Conservation (phyloP, 2,797 vertebrate species). For the Mormyrops boulengeri region DNA sequence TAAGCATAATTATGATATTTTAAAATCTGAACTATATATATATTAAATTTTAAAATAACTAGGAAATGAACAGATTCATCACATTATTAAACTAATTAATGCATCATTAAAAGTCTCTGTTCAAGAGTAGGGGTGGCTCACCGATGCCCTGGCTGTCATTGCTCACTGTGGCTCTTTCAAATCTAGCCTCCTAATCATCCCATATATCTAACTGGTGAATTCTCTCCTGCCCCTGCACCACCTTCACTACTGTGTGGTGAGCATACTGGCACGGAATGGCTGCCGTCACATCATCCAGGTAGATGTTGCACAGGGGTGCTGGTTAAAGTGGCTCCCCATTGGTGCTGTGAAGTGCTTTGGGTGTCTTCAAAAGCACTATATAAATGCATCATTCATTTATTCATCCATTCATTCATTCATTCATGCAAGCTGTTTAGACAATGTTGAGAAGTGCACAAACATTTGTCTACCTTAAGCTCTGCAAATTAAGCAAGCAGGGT, state of each 20-base stretch:
- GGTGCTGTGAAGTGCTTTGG: not conserved
- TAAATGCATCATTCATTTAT: not conserved
- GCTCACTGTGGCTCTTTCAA: not conserved
- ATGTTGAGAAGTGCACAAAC: not conserved
- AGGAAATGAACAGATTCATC: not conserved
- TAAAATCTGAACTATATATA: not conserved
- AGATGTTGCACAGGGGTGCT: not conserved
- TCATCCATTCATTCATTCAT: not conserved
- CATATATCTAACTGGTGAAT: not conserved
- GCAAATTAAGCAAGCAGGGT: not conserved
- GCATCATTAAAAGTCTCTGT: not conserved
- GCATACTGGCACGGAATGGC: not conserved
- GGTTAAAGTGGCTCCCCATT: not conserved
- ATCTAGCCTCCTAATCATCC: not conserved
- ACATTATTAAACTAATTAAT: not conserved
- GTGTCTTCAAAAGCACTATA: not conserved
- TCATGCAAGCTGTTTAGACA: not conserved
- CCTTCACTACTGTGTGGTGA: not conserved
- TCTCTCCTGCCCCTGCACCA: not conserved
- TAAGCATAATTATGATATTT: not conserved
- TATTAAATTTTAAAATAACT: not conserved
- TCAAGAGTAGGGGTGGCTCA: not conserved
- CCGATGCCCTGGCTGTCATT: not conserved
- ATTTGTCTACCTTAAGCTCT: not conserved
- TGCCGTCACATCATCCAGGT: not conserved